A percentile compares a stretch with the other conserved stretches of the same genome.
Conservation (phyloP, 1,140 invertebrate species). For the Nebria ingens region DNA sequence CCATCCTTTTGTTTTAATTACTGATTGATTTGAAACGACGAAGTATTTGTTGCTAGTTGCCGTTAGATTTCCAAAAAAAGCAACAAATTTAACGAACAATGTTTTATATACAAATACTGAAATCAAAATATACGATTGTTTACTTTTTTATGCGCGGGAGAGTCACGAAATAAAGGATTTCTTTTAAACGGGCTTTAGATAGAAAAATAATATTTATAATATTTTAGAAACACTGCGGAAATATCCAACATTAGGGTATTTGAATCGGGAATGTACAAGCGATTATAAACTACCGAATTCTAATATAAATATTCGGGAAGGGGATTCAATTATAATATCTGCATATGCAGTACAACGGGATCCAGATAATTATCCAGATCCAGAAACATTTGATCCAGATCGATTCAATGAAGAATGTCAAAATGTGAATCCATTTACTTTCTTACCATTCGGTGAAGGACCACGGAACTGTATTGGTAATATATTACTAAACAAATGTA, state of each 20-base stretch:
- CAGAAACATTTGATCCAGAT: constrained; percentile 46
- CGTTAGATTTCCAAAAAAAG: too few species aligned
- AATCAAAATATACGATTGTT: too few species aligned
- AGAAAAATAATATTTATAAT: constrained; percentile 1
- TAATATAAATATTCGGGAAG: constrained; percentile 29
- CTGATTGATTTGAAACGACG: too few species aligned
- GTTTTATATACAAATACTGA: too few species aligned
- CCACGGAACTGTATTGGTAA: constrained; percentile 49
- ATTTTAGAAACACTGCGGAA: constrained; percentile 35
- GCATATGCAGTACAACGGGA: constrained; percentile 43
- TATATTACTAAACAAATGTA: constrained; percentile 19
- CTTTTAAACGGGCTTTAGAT: too few species aligned
- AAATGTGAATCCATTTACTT: constrained; percentile 42
- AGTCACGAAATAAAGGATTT: too few species aligned
- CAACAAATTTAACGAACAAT: too few species aligned
- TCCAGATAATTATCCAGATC: constrained; percentile 40
- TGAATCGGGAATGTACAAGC: constrained; percentile 21
- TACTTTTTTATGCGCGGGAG: too few species aligned
- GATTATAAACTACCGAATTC: constrained; percentile 25
- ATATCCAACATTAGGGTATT: constrained; percentile 29
- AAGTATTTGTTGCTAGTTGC: too few species aligned
- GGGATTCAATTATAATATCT: constrained; percentile 40
- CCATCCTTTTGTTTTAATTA: background rate
- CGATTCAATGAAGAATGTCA: constrained; percentile 40
- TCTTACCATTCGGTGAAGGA: constrained; percentile 63